Conservation (phyloP, 1,140 invertebrate species). For the Saccostrea glomerata region DNA sequence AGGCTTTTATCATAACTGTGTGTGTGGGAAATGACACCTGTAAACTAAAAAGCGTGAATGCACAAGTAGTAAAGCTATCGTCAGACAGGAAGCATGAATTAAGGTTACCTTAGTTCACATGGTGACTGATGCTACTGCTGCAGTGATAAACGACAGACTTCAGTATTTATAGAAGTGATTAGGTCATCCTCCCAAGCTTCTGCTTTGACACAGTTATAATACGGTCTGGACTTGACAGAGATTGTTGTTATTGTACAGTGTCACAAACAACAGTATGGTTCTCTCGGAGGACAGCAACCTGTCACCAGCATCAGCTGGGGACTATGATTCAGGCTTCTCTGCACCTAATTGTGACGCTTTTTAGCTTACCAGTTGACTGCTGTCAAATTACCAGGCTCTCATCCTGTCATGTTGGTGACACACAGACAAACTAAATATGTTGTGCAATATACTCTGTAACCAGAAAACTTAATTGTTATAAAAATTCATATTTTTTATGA, state of each 20-base stretch:
- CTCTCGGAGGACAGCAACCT: not conserved
- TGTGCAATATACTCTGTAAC: slow-evolving; percentile 2
- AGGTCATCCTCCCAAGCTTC: not conserved
- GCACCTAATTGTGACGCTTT: not conserved
- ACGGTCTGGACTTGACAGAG: no score
- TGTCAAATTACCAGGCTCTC: not conserved
- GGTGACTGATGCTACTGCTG: slow-evolving; percentile 7
- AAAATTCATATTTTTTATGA: not conserved
- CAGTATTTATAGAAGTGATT: not conserved
- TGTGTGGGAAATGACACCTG: slow-evolving; percentile 32
- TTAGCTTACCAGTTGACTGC: not conserved
- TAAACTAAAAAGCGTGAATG: not conserved
- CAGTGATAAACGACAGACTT: not conserved
- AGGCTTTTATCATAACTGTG: not conserved
- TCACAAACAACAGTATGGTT: not conserved
- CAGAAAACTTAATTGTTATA: not conserved
- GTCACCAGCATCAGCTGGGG: slow-evolving; percentile 6
- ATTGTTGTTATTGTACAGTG: not conserved
- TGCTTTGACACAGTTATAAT: no score
- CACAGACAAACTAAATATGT: not conserved
- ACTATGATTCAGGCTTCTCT: not conserved
- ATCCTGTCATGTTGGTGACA: not conserved
- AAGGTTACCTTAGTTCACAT: not conserved
- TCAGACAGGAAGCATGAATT: not conserved
- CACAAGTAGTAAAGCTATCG: not conserved